Conservation (phyloP, 2,113 vertebrate genomes). For the Phyllostomus discolor region DNA sequence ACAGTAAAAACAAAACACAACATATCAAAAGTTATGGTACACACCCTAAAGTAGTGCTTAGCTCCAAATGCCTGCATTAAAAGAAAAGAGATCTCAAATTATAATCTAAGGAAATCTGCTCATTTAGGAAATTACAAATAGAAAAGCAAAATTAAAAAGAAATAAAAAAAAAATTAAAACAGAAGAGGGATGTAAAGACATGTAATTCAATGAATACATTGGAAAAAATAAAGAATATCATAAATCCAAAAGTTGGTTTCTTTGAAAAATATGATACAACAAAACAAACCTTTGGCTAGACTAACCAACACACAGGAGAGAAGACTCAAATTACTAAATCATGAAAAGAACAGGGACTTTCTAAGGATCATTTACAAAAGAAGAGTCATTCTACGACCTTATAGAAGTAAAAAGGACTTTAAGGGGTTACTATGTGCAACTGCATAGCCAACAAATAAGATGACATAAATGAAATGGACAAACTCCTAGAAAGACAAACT, state of each 20-base stretch:
- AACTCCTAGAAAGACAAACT: not conserved
- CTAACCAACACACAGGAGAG: not conserved
- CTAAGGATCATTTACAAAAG: not conserved
- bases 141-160: too few species aligned
- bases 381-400: not conserved
- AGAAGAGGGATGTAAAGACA: too few species aligned
- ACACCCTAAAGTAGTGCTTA: not conserved
- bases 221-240: not conserved
- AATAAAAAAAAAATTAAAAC: too few species aligned
- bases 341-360: not conserved
- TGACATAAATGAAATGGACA: not conserved
- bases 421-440: not conserved
- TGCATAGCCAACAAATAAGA: not conserved
- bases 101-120: not conserved
- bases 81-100: not conserved
- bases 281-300: not conserved
- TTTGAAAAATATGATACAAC: not conserved
- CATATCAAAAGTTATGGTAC: not conserved
- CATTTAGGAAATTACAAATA: not conserved
- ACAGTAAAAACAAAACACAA: not conserved
- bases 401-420: not conserved
- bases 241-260: not conserved
- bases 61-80: not conserved
- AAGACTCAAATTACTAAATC: not conserved
- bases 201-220: too few species aligned